Evolutionary conservation across 1,140 invertebrate species (phyloP).

Genomic region (Brachionus asplanchnoidis): DNA sequence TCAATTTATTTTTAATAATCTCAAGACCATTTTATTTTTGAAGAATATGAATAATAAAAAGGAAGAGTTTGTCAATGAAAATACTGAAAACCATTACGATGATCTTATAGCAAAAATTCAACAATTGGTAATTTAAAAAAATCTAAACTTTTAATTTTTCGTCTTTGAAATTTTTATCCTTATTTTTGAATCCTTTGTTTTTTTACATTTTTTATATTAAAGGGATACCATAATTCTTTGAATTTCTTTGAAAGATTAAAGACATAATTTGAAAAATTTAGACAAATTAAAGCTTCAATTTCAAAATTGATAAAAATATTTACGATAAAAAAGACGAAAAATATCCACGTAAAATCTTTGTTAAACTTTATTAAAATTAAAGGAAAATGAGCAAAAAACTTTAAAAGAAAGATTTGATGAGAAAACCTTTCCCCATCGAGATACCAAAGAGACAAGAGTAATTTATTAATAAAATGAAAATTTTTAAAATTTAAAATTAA

Average conservation of each 20-base stretch:
- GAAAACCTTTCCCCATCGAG: not conserved
- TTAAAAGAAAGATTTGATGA: not conserved
- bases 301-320: no score
- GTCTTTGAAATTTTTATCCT: not conserved
- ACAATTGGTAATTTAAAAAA: not conserved
- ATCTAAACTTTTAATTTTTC: not conserved
- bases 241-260: no score
- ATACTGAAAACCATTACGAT: not conserved
- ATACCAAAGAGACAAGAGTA: not conserved
- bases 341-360: no score
- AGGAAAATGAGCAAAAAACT: not conserved
- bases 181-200: not conserved
- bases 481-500: not conserved
- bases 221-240: not conserved
- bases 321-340: no score
- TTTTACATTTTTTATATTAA: not conserved
- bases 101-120: not conserved
- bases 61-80: not conserved
- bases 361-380: no score
- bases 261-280: no score
- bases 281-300: no score
- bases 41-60: not conserved
- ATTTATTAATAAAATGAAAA: not conserved
- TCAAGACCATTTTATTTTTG: not conserved
- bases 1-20: not conserved